Evolutionary conservation across 2,113 vertebrate genomes (phyloP).

Genomic region (Gallinago undulata): DNA sequence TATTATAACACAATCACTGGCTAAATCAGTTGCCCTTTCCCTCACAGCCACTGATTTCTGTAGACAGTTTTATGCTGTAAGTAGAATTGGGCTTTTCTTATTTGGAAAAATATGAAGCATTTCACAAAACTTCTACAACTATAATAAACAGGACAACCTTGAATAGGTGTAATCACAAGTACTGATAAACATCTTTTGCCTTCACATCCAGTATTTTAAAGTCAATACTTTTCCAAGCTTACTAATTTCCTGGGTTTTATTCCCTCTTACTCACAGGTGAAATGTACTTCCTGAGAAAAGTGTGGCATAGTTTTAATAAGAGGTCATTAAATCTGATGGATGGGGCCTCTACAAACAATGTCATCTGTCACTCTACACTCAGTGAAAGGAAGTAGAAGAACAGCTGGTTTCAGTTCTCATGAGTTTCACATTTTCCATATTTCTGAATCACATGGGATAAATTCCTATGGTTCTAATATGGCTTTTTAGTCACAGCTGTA

Average conservation of each 20-base stretch:
- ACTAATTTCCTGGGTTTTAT: neutral
- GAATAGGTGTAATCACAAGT: neutral
- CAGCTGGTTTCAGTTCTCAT: conserved; percentile 12
- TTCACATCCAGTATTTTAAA: neutral
- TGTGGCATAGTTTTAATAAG: neutral
- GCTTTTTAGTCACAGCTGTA: neutral
- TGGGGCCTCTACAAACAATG: neutral
- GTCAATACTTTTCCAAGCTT: neutral
- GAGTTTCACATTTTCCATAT: neutral
- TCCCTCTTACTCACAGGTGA: neutral
- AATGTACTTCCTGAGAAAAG: neutral
- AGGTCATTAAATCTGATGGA: neutral
- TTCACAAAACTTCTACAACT: neutral
- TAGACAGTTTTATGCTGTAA: neutral
- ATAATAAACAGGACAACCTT: neutral
- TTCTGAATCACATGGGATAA: conserved; percentile 1
- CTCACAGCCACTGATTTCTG: neutral
- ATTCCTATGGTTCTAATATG: neutral
- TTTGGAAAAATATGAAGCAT: neutral
- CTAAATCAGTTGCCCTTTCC: neutral
- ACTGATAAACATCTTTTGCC: neutral
- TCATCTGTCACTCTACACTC: neutral
- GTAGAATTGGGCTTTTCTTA: neutral
- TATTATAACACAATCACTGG: neutral
- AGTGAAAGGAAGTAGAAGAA: neutral